Percentiles rank a stretch among this genome's conserved stretches.
phyloP scores from a whole-genome alignment of 2,797 vertebrate genomes.

The Pyrocephalus nanus region DNA sequence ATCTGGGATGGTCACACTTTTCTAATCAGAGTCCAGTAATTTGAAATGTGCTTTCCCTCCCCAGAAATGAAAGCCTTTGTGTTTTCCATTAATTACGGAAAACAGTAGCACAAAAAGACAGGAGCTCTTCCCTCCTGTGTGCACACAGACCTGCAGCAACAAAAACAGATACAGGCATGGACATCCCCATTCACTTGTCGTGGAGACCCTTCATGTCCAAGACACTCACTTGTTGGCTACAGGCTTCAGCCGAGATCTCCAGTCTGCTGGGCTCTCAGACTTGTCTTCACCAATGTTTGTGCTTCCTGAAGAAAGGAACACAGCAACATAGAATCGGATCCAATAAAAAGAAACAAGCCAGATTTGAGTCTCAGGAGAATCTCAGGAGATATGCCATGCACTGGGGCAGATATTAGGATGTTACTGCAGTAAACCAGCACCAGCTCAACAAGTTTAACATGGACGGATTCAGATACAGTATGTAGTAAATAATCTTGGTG shows the following conservation, averaged over 20 bases:
- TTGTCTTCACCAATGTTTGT: not conserved
- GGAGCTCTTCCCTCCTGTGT: not conserved
- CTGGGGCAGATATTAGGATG: not conserved
- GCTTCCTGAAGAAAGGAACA: constrained; percentile 1
- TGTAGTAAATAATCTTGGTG: not conserved
- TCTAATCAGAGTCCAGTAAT: not conserved
- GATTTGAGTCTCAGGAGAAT: not conserved
- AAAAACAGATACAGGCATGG: not conserved
- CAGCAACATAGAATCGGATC: not conserved
- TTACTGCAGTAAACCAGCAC: constrained; percentile 7
- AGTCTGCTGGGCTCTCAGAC: constrained; percentile 77
- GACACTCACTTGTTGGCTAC: constrained; percentile 71
- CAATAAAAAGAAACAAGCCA: constrained; percentile 18
- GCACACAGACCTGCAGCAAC: not conserved
- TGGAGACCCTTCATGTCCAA: not conserved
- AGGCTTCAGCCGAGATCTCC: constrained; percentile 77
- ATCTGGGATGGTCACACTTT: not conserved
- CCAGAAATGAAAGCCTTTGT: not conserved
- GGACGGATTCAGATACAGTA: not conserved
- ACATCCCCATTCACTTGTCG: not conserved
- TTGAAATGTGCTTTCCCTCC: not conserved
- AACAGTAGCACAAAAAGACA: not conserved
- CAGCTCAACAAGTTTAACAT: not conserved
- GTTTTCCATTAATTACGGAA: not conserved
- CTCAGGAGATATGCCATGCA: not conserved